Evolutionary conservation across 2,113 vertebrate species (phyloP), one percentile per base, ranked within the genome.

Genomic region (human): DNA sequence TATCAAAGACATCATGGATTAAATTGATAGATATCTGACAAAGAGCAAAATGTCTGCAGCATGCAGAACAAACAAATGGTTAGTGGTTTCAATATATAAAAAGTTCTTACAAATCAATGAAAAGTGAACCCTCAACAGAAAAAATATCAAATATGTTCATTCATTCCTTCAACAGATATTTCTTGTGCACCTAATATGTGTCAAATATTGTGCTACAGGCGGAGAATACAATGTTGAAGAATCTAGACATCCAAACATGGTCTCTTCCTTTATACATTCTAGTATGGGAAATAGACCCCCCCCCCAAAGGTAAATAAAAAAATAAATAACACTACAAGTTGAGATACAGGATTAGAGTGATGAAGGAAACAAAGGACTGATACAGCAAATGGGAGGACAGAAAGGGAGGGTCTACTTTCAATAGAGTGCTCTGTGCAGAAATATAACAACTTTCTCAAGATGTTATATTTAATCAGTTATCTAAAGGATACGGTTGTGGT

Each of bases 81-180:
- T 96, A 95, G 93, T 97, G 75, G 73, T 84, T 90, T 94, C 96
- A 95, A 73, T 76, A 95, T 73, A 95, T 30, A 94, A 89, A 93
- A 50, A 95, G 20, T 8, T 79, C 25, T 95, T 88, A 92, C 9
- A 64, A 86, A 79, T 64, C 86, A 96, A 72, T 82, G 78, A 96
- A 96, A 95, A 91, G 35, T 68, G 76, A 97, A 85, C 48, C 27
- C 25, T 35, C 68, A 93, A 95, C 89, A 87, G 75, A 92, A 95
- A 96, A 78, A 87, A 40, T 48, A 89, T 70, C 89, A 84, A 93
- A 83, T 93, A 25, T 50, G 30, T 96, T 76, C 32, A 92, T 93
- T 91, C 27, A 75, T 78, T 96, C 72, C 40, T 97, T 96, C 83
- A 85, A 61, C 48, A 78, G 61, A 81, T 92, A 83, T 52, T 94